phyloP scores from a whole-genome alignment of 1,140 invertebrate genomes.

The Lasioglossum baleicum region DNA sequence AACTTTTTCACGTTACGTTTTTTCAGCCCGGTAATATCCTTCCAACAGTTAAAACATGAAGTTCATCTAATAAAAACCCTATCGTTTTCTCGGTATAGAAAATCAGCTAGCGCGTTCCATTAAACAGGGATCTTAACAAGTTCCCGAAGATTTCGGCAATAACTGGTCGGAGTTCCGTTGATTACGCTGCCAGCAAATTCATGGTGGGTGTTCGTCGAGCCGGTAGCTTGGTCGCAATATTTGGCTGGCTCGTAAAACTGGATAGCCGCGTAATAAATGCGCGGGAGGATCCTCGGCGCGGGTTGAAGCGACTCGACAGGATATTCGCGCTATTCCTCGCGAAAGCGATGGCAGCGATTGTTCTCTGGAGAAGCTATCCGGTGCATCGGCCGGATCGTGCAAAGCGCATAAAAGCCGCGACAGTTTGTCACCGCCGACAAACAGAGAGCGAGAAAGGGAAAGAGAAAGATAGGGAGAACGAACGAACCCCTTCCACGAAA shows the following conservation, averaged over 20 bases:
- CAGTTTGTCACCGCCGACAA: slow-evolving; percentile 52
- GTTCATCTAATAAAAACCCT: too few species aligned
- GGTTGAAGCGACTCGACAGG: neutral
- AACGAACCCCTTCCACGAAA: slow-evolving; percentile 26
- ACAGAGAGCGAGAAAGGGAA: neutral
- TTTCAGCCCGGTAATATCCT: too few species aligned
- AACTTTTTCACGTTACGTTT: too few species aligned
- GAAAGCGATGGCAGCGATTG: slow-evolving; percentile 41
- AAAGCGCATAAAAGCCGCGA: slow-evolving; percentile 54
- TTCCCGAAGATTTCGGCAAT: too few species aligned
- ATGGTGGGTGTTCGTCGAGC: too few species aligned
- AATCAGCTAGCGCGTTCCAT: too few species aligned
- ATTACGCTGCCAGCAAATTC: too few species aligned
- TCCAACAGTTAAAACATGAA: too few species aligned
- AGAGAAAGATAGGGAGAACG: neutral
- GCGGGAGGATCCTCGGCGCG: neutral
- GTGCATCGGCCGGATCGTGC: slow-evolving; percentile 41
- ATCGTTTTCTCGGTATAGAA: too few species aligned
- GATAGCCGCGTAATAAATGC: slow-evolving; percentile 9
- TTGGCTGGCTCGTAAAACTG: slow-evolving; percentile 3
- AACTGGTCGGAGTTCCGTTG: too few species aligned
- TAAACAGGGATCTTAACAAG: too few species aligned
- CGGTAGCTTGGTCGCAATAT: neutral
- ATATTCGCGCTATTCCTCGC: slow-evolving; percentile 13
- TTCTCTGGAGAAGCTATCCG: slow-evolving; percentile 47